Percentiles rank a stretch among this genome's conserved stretches.
Evolutionary conservation across 2,888 invertebrate genomes (phyloP).

Genomic region (Tetheella fluctuosa): DNA sequence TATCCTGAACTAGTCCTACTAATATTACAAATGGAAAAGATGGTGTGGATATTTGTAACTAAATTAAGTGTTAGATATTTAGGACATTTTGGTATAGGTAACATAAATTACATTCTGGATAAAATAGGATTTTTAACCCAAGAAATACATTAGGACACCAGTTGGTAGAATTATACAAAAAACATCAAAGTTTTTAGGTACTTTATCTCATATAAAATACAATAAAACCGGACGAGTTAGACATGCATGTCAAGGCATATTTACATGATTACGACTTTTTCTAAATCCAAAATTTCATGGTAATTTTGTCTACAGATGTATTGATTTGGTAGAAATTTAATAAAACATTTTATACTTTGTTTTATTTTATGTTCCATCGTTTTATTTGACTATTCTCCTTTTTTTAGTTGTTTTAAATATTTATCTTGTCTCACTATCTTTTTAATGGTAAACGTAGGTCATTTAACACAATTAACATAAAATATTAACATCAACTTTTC

Average conservation of each 20-base stretch:
- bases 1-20: too few species aligned
- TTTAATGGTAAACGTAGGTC: neutral
- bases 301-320: neutral
- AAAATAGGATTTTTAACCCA: too few species aligned
- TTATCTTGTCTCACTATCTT: neutral
- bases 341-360: neutral
- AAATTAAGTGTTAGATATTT: too few species aligned
- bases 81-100: too few species aligned
- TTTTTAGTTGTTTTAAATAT: neutral
- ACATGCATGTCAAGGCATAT: neutral
- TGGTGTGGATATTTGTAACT: too few species aligned
- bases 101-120: too few species aligned
- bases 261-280: neutral
- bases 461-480: neutral
- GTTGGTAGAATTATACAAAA: too few species aligned
- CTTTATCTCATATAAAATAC: too few species aligned
- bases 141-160: too few species aligned
- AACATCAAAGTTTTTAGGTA: too few species aligned
- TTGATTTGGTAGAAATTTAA: neutral
- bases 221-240: neutral
- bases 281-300: neutral
- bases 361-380: neutral
- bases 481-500: neutral
- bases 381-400: neutral
- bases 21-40: too few species aligned